A percentile compares a stretch with the other conserved stretches of the same genome.
These are phyloP conservation scores for Dendrolimus kikuchii DNA, from an alignment of 1,140 invertebrate genomes.

Conservation along the genomic window DNA sequence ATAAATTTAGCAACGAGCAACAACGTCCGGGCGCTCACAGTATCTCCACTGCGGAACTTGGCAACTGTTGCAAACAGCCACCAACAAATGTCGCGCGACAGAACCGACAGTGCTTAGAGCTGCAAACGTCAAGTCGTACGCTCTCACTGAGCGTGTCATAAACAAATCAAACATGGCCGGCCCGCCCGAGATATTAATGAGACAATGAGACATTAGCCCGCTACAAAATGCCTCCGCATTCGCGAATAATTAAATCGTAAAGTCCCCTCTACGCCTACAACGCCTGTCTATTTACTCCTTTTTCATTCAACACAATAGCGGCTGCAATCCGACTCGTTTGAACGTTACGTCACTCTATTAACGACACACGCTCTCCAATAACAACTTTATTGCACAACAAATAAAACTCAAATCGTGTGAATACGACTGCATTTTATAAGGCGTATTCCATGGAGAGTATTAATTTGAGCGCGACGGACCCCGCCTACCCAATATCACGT, in stretches of 20 bases:
- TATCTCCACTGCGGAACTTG: constrained; percentile 30
- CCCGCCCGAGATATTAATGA: constrained; percentile 66
- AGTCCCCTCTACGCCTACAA: constrained; percentile 66
- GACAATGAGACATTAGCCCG: constrained; percentile 71
- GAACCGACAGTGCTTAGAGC: constrained; percentile 17
- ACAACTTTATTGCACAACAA: constrained; percentile 10
- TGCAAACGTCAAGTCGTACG: constrained; percentile 14
- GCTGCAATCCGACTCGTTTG: constrained; percentile 50
- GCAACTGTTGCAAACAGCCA: constrained; percentile 2
- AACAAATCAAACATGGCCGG: constrained; percentile 70
- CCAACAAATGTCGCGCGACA: constrained; percentile 22
- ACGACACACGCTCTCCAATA: constrained; percentile 8
- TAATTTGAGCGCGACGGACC: constrained; percentile 68
- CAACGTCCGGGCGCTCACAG: constrained; percentile 15
- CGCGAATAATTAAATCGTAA: constrained; percentile 73
- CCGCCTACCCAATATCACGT: constrained; percentile 62
- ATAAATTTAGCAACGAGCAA: constrained; percentile 8
- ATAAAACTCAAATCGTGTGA: constrained; percentile 20
- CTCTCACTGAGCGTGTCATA: constrained; percentile 59
- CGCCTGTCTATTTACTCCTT: constrained; percentile 68
- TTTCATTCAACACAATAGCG: constrained; percentile 71
- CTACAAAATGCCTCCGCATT: constrained; percentile 71
- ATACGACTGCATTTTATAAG: constrained; percentile 31
- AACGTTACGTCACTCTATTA: constrained; percentile 36
- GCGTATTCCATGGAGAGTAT: constrained; percentile 55